Base-by-base conservation (phyloP, 2,888 invertebrate species). In the Octodonta nipae region DNA sequence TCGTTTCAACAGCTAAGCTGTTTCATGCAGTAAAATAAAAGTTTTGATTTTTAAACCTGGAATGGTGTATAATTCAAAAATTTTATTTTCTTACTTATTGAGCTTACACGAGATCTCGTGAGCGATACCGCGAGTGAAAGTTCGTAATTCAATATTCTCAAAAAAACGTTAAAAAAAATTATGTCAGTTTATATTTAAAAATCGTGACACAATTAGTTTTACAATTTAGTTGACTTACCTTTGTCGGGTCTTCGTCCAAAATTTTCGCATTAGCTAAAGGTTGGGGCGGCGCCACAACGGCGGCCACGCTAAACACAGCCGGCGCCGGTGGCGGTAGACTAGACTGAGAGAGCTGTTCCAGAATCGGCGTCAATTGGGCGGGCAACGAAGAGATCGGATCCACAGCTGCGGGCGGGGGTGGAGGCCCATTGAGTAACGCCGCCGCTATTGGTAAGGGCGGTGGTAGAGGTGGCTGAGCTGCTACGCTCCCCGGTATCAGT, bases 331-430 rank as follows among this genome's bases (percentile, higher is more conserved):
- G 17, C 28, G 44, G 53, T 51, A 54, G 44, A 46, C 27, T 62
- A 52, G 50, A 49, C 50, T 39, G 55, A 50, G 41, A 51, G 50
- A 44, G 52, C 53, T 36, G 57, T 46, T 50, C 61, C 52, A 49
- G 50, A 50, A 30, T 56, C 28, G 36, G 33, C 29, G 34, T 51
- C 5, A 15, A 32, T 22, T 27, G 14, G 0, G 15, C 13, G 15
- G 24, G 50, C 42, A 32, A 50, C 51, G 28, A 51, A 47, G 20
- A 56, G 55, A 11, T 55, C 54, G 3, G 40, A 12, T 26, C 28
- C 17, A 33, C 13, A 14, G 56, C 53, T 17, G 47, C 42, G 27
- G 44, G 34, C 28, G 58, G 55, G 12, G 45, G 36, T 15, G 41
- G 36, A 26, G 41, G 42, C 17, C 43, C 43, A 10, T n/a, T n/a